These are phyloP conservation scores for Epinephelus malabaricus DNA, from an alignment of 2,797 vertebrate genomes.

Conservation along the genomic window DNA sequence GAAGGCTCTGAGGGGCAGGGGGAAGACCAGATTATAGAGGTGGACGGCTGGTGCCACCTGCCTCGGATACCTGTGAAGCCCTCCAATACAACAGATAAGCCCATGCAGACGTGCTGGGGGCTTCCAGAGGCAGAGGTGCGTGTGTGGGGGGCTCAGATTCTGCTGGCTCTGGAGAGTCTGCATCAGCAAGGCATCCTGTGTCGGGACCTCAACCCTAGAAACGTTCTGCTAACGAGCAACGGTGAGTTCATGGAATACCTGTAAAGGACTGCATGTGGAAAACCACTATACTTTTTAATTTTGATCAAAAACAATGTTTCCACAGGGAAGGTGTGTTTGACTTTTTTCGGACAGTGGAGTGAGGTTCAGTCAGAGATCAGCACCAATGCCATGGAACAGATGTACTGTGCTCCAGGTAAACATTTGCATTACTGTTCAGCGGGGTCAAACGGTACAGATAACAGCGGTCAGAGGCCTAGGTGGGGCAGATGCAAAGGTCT, in stretches of 20 bases:
- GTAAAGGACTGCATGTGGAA: not conserved
- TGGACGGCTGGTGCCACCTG: conserved; percentile 80
- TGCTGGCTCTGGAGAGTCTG: conserved; percentile 94
- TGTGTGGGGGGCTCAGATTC: conserved; percentile 94
- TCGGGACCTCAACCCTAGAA: conserved; percentile 95
- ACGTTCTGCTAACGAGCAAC: conserved; percentile 91
- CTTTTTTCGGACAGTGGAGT: conserved; percentile 98
- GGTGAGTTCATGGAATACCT: conserved; percentile 83
- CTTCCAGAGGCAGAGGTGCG: conserved; percentile 90
- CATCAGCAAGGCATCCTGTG: conserved; percentile 96
- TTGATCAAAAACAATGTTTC: conserved; percentile 42
- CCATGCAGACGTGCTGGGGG: conserved; percentile 78
- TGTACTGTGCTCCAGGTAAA: conserved; percentile 97
- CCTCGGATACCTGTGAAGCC: conserved; percentile 62
- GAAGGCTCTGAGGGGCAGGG: conserved; percentile 45
- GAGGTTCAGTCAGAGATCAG: conserved; percentile 93
- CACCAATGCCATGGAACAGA: conserved; percentile 88
- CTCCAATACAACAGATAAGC: conserved; percentile 50
- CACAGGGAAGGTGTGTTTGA: conserved; percentile 93
- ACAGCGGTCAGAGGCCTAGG: too few relatives aligned
- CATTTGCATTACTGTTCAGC: too few relatives aligned
- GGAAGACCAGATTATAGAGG: conserved; percentile 84
- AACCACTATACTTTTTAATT: not conserved
- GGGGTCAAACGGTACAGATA: too few relatives aligned
- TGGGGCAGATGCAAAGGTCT: too few relatives aligned